Percentiles rank a stretch among this genome's conserved stretches.
phyloP scores from a whole-genome alignment of 2,888 invertebrate genomes.

The Dasysyrphus albostriatus region DNA sequence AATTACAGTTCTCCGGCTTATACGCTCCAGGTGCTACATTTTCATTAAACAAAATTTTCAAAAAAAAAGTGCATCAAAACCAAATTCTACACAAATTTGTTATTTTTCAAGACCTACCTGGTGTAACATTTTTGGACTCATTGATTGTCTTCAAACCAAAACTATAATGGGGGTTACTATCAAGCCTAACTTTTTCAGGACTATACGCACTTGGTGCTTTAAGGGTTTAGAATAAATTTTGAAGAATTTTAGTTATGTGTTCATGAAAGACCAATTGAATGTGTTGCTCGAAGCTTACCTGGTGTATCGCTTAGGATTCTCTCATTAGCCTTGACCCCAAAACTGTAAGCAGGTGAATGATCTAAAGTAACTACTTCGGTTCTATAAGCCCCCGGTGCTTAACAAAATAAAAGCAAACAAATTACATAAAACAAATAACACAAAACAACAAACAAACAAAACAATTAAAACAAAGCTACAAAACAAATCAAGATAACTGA shows the following conservation, averaged over 20 bases:
- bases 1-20: slow-evolving; percentile 84
- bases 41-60: slow-evolving; percentile 6
- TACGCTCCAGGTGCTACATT: slow-evolving; percentile 86
- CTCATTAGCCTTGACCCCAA: slow-evolving; percentile 87
- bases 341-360: slow-evolving; percentile 86
- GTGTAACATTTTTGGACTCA: slow-evolving; percentile 52
- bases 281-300: slow-evolving; percentile 51
- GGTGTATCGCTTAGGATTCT: slow-evolving; percentile 84
- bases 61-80: slow-evolving; percentile 45
- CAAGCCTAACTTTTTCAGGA: slow-evolving; percentile 86
- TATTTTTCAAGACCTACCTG: slow-evolving; percentile 67
- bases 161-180: slow-evolving; percentile 87
- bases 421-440: slow-evolving; percentile 43
- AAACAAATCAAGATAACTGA: background rate
- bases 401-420: slow-evolving; percentile 57
- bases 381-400: slow-evolving; percentile 85
- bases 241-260: slow-evolving; percentile 39
- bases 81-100: background rate
- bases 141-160: slow-evolving; percentile 86
- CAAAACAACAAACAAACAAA: slow-evolving; percentile 50
- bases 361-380: slow-evolving; percentile 85
- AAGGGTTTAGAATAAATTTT: slow-evolving; percentile 41
- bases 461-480: slow-evolving; percentile 32
- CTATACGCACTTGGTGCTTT: slow-evolving; percentile 87
- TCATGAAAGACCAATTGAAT: slow-evolving; percentile 27